Evolutionary conservation across 2,888 invertebrate species (phyloP).

Genomic region (Andricus curvator): DNA sequence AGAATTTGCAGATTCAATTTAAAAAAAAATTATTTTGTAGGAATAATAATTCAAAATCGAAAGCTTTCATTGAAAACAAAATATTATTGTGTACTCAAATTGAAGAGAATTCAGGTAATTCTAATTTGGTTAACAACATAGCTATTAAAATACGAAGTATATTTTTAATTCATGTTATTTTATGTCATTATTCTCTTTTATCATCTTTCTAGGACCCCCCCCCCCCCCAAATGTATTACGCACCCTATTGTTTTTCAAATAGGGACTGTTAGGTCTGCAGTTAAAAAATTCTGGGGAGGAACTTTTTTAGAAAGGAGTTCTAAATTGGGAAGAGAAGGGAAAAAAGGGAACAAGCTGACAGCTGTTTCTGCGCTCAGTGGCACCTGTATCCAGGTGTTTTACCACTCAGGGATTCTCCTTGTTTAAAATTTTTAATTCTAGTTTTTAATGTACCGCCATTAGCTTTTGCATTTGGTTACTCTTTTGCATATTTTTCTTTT

Average conservation of each 20-base stretch:
- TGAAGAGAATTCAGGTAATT: neutral
- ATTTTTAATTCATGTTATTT: no score
- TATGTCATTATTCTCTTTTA: no score
- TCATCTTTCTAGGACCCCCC: no score
- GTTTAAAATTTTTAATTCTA: neutral
- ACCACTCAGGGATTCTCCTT: constrained; percentile 10
- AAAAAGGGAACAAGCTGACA: constrained; percentile 60
- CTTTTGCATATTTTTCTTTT: neutral
- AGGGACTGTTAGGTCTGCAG: constrained; percentile 48
- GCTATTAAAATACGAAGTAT: no score
- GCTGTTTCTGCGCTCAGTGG: constrained; percentile 65
- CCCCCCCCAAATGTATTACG: no score
- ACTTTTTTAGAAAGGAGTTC: constrained; percentile 43
- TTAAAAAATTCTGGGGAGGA: constrained; percentile 50
- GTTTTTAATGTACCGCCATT: neutral
- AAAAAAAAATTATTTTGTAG: no score
- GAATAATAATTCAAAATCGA: no score
- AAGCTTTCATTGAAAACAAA: no score
- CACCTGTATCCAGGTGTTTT: constrained; percentile 73
- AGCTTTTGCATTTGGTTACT: constrained; percentile 1
- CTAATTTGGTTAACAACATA: neutral
- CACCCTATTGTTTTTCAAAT: neutral
- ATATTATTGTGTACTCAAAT: neutral
- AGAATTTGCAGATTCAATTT: no score
- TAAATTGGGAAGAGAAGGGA: constrained; percentile 1